These are phyloP conservation scores for Aphelinus certus DNA, from an alignment of 1,140 invertebrate species.

Conservation along the genomic window DNA sequence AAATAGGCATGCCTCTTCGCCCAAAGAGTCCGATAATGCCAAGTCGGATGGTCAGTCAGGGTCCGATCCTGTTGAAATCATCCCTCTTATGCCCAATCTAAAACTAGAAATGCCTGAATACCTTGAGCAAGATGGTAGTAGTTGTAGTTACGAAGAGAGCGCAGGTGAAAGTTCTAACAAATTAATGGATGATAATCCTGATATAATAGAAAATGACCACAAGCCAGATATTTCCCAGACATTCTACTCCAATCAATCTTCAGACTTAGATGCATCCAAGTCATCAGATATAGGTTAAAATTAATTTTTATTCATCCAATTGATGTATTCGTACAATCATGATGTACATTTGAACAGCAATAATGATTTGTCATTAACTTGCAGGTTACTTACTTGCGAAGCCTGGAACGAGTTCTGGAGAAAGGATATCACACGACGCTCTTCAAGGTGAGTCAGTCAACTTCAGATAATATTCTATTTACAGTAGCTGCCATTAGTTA, in stretches of 20 bases:
- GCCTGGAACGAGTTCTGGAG: slow-evolving; percentile 62
- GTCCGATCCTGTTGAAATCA: slow-evolving; percentile 63
- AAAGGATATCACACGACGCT: slow-evolving; percentile 61
- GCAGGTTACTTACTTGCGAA: slow-evolving; percentile 64
- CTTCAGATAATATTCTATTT: slow-evolving; percentile 12
- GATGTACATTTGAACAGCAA: neutral
- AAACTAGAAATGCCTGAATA: slow-evolving; percentile 66
- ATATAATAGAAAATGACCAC: slow-evolving; percentile 56
- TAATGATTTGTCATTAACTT: slow-evolving; percentile 40
- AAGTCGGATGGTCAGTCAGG: slow-evolving; percentile 53
- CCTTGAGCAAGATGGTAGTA: slow-evolving; percentile 63
- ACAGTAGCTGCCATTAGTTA: slow-evolving; percentile 21
- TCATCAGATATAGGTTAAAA: slow-evolving; percentile 58
- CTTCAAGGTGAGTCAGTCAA: slow-evolving; percentile 62
- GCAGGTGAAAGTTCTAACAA: slow-evolving; percentile 58
- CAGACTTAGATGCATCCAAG: slow-evolving; percentile 58
- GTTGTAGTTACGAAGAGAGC: slow-evolving; percentile 65
- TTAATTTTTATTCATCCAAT: slow-evolving; percentile 18
- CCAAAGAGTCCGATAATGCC: slow-evolving; percentile 57
- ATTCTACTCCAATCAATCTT: slow-evolving; percentile 61
- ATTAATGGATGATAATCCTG: slow-evolving; percentile 56
- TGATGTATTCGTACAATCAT: neutral
- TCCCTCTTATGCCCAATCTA: slow-evolving; percentile 64
- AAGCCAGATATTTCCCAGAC: slow-evolving; percentile 64
- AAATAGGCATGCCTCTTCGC: slow-evolving; percentile 44